phyloP scores from a whole-genome alignment of 2,797 vertebrate species.

The Bufotes viridis region DNA sequence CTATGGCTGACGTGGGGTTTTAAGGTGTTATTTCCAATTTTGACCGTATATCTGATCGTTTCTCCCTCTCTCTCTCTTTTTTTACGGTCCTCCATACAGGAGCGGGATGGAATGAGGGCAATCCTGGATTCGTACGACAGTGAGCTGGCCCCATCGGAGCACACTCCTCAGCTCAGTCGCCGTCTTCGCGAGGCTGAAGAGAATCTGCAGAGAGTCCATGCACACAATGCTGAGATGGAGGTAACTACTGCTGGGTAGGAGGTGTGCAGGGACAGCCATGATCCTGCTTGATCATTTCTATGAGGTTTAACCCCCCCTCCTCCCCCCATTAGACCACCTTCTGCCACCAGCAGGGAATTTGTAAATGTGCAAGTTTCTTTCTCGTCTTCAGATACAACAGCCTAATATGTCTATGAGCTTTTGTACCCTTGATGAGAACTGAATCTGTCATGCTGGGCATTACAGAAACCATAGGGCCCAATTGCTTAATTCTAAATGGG shows the following conservation, averaged over 20 bases:
- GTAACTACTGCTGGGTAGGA: slow-evolving; percentile 69
- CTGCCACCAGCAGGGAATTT: too few relatives aligned
- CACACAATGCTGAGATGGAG: slow-evolving; percentile 87
- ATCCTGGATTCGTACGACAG: slow-evolving; percentile 93
- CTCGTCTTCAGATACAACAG: too few relatives aligned
- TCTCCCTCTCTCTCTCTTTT: neutral
- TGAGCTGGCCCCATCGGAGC: slow-evolving; percentile 84
- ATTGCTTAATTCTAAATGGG: neutral
- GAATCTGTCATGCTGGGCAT: too few relatives aligned
- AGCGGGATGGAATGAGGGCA: slow-evolving; percentile 91
- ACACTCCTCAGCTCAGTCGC: slow-evolving; percentile 86
- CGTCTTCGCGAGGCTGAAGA: slow-evolving; percentile 90
- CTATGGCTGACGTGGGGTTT: too few relatives aligned
- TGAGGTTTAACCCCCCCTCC: too few relatives aligned
- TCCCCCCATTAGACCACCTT: too few relatives aligned
- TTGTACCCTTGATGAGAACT: too few relatives aligned
- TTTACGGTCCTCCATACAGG: slow-evolving; percentile 71
- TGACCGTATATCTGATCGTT: neutral
- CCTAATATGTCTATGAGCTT: too few relatives aligned
- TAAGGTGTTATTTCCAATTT: neutral
- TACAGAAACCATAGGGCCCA: too few relatives aligned
- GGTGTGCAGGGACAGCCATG: neutral
- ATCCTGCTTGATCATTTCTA: too few relatives aligned
- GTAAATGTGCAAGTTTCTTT: too few relatives aligned
- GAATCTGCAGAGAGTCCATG: slow-evolving; percentile 85